Evolutionary conservation across 2,113 vertebrate species (phyloP).

Genomic region (Tupaia tana): DNA sequence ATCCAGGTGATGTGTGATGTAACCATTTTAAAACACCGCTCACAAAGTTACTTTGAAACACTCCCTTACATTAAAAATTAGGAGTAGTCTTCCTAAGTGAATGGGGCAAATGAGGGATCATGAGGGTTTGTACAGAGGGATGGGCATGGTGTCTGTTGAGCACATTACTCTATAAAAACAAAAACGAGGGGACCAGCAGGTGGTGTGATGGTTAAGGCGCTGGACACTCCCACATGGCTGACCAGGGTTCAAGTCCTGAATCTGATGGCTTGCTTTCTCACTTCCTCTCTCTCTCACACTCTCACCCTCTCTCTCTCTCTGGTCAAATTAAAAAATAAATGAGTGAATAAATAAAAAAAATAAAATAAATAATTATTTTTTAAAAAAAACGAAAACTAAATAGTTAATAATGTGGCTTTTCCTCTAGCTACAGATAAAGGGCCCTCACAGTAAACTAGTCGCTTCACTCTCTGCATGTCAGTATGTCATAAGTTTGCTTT

Average conservation of each 20-base stretch:
- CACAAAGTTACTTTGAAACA: not conserved
- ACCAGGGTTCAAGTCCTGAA: no score
- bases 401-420: not conserved
- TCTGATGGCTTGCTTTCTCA: no score
- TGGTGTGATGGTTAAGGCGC: no score
- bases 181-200: no score
- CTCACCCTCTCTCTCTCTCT: no score
- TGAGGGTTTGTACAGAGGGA: not conserved
- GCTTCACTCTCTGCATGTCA: not conserved
- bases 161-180: not conserved
- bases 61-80: not conserved
- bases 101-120: not conserved
- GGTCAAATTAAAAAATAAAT: no score
- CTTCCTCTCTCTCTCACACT: no score
- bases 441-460: not conserved
- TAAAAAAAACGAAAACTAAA: not conserved
- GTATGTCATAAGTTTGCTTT: no score
- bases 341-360: no score
- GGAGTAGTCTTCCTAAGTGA: not conserved
- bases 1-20: not conserved
- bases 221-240: no score
- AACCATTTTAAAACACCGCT: not conserved
- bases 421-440: not conserved
- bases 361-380: no score
- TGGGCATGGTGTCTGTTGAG: not conserved